Evolutionary conservation across 2,113 vertebrate genomes (phyloP).

Genomic region (Apaloderma vittatum): DNA sequence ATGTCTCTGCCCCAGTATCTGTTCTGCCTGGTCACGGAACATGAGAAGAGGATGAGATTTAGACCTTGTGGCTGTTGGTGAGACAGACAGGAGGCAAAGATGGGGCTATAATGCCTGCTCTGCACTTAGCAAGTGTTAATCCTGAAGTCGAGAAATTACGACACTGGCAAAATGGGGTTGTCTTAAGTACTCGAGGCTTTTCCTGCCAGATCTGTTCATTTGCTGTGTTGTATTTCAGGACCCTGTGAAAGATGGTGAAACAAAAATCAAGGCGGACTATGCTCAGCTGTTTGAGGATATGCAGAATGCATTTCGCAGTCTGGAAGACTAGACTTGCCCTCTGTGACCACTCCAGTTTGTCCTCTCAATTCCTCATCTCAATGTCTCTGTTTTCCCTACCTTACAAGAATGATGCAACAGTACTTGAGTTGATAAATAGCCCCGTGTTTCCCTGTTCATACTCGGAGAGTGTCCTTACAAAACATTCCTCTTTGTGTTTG

Average conservation of each 20-base stretch:
- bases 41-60: neutral
- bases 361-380: constrained; percentile 78
- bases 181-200: neutral
- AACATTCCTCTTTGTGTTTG: constrained; percentile 80
- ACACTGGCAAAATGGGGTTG: neutral
- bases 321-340: constrained; percentile 88
- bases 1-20: neutral
- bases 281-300: constrained; percentile 95
- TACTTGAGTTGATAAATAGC: constrained; percentile 73
- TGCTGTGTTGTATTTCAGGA: constrained; percentile 81
- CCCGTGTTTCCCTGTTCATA: constrained; percentile 63
- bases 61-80: neutral
- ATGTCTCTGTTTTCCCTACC: constrained; percentile 73
- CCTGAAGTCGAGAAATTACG: neutral
- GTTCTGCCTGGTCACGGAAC: neutral
- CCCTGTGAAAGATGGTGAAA: constrained; percentile 94
- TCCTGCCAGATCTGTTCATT: neutral
- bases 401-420: constrained; percentile 76
- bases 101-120: neutral
- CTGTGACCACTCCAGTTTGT: constrained; percentile 53
- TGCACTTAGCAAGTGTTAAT: neutral
- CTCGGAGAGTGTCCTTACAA: constrained; percentile 67
- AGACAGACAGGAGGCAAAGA: neutral
- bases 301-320: constrained; percentile 96
- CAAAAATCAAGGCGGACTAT: constrained; percentile 94